A percentile compares a stretch with the other conserved stretches of the same genome.
These are phyloP conservation scores for Neosalanx taihuensis DNA, from an alignment of 2,797 vertebrate genomes.

Conservation along the genomic window DNA sequence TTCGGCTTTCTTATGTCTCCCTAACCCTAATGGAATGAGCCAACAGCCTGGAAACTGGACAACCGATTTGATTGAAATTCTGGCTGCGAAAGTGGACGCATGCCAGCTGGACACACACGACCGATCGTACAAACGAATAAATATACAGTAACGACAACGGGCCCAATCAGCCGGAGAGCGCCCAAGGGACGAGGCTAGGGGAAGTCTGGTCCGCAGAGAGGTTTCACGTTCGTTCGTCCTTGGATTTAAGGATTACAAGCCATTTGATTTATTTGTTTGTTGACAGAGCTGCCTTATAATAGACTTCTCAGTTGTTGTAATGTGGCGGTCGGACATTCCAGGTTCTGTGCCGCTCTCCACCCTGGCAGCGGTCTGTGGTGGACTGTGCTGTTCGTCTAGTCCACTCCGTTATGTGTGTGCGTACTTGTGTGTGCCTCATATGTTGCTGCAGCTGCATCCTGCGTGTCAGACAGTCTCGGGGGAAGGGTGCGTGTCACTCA, in stretches of 20 bases:
- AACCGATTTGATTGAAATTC: conserved; percentile 58
- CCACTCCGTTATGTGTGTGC: neutral
- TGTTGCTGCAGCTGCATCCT: conserved; percentile 49
- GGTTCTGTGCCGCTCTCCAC: neutral
- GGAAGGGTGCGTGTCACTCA: neutral
- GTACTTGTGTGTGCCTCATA: conserved; percentile 28
- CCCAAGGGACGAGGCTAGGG: neutral
- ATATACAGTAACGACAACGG: conserved; percentile 1
- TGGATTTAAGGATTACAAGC: neutral
- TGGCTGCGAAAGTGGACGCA: conserved; percentile 42
- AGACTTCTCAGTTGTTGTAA: neutral
- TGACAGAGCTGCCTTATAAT: neutral
- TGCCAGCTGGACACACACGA: conserved; percentile 29
- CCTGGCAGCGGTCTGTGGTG: neutral
- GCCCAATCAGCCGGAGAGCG: conserved; percentile 6
- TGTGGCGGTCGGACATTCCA: neutral
- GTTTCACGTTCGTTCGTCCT: neutral
- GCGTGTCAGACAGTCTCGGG: conserved; percentile 24
- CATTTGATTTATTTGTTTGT: neutral
- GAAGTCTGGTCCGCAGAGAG: neutral
- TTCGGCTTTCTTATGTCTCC: conserved; percentile 37
- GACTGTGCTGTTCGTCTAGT: neutral
- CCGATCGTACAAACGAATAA: conserved; percentile 28
- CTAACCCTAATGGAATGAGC: conserved; percentile 68
- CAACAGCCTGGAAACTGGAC: conserved; percentile 47